phyloP scores from a whole-genome alignment of 2,797 vertebrate species.

The Lophius americanus region DNA sequence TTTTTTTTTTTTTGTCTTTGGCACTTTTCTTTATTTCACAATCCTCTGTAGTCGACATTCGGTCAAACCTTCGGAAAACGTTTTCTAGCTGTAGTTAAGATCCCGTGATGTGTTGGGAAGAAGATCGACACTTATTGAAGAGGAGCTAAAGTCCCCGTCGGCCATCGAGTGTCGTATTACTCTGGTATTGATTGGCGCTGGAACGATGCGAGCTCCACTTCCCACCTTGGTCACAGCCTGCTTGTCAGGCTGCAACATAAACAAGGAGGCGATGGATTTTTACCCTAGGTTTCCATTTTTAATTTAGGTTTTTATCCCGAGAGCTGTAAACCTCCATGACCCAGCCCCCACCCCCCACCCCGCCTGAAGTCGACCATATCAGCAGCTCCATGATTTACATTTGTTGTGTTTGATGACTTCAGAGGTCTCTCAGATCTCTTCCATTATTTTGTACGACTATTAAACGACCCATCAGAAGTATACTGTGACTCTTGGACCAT shows the following conservation, averaged over 20 bases:
- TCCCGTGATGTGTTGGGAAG: slow-evolving; percentile 28
- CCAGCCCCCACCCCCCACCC: not conserved
- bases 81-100: slow-evolving; percentile 23
- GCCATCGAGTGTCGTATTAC: slow-evolving; percentile 30
- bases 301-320: slow-evolving; percentile 68
- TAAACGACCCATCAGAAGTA: slow-evolving; percentile 32
- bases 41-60: slow-evolving; percentile 19
- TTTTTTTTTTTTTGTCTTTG: slow-evolving; percentile 41
- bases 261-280: slow-evolving; percentile 61
- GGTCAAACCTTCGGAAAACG: slow-evolving; percentile 31
- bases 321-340: slow-evolving; percentile 23
- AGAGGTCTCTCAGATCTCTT: slow-evolving; percentile 2
- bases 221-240: slow-evolving; percentile 29
- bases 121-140: slow-evolving; percentile 26
- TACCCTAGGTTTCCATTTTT: slow-evolving; percentile 62
- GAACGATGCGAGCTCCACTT: slow-evolving; percentile 20
- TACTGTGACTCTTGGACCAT: slow-evolving; percentile 53
- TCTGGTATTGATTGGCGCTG: slow-evolving; percentile 27
- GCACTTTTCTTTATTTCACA: slow-evolving; percentile 54
- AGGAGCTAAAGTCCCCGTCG: slow-evolving; percentile 26
- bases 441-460: slow-evolving; percentile 33
- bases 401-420: slow-evolving; percentile 19
- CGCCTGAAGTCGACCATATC: slow-evolving; percentile 35
- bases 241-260: slow-evolving; percentile 32
- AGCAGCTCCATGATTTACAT: slow-evolving; percentile 26